A percentile compares a stretch with the other conserved stretches of the same genome.
phyloP scores from a whole-genome alignment of 1,140 invertebrate species.

The Pseudomyrmex sp. region DNA sequence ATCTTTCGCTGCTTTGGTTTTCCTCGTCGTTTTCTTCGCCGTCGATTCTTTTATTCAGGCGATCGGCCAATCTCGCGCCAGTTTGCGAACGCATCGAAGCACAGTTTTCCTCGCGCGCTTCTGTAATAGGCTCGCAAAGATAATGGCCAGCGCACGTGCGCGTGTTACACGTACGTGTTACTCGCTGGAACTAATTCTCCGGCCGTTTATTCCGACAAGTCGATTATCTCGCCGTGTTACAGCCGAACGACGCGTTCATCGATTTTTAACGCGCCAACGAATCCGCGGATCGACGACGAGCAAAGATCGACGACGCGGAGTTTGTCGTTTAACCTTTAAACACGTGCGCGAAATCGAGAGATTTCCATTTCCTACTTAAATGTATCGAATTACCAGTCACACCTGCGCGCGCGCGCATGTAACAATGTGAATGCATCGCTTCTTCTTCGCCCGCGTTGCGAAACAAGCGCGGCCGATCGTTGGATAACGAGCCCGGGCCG shows the following conservation, averaged over 20 bases:
- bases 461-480: background rate
- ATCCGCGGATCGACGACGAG: background rate
- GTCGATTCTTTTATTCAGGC: slow-evolving; percentile 2
- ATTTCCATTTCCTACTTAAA: slow-evolving; percentile 60
- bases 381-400: slow-evolving; percentile 48
- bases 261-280: slow-evolving; percentile 24
- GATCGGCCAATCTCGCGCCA: background rate
- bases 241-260: background rate
- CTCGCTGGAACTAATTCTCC: slow-evolving; percentile 23
- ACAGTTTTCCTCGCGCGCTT: background rate
- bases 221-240: slow-evolving; percentile 37
- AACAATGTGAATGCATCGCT: slow-evolving; percentile 28
- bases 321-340: slow-evolving; percentile 52
- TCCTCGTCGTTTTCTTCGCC: background rate
- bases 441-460: background rate
- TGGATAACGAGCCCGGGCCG: slow-evolving; percentile 3
- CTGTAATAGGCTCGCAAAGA: background rate
- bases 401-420: slow-evolving; percentile 9
- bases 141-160: slow-evolving; percentile 1
- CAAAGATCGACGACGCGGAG: slow-evolving; percentile 14
- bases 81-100: background rate
- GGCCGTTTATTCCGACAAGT: slow-evolving; percentile 11
- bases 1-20: background rate
- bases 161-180: background rate
- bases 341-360: slow-evolving; percentile 42